These are phyloP conservation scores for Nettapus auritus DNA, from an alignment of 2,113 vertebrate species.

Conservation along the genomic window DNA sequence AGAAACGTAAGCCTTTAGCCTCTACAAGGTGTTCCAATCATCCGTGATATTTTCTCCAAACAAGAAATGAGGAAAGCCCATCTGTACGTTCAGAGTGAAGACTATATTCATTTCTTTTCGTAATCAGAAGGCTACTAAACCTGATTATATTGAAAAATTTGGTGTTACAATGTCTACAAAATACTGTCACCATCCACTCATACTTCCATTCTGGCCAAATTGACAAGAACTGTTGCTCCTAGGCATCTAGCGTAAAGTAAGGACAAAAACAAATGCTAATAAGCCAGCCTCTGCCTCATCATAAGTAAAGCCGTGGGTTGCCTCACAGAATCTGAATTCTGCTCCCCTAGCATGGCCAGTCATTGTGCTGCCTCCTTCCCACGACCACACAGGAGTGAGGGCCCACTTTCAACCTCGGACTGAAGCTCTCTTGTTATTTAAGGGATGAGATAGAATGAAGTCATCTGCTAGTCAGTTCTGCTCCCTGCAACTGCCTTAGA, in stretches of 20 bases:
- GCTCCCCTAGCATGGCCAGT: neutral
- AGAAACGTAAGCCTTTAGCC: neutral
- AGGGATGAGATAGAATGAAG: neutral
- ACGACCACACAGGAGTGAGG: neutral
- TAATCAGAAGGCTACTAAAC: neutral
- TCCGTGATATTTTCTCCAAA: neutral
- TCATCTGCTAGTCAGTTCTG: neutral
- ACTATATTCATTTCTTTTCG: neutral
- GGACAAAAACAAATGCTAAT: neutral
- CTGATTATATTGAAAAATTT: neutral
- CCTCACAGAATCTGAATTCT: neutral
- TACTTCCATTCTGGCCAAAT: neutral
- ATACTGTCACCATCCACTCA: neutral
- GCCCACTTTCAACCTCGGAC: neutral
- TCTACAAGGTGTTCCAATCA: neutral
- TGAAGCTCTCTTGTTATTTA: neutral
- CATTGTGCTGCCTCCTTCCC: neutral
- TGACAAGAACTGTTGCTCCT: neutral
- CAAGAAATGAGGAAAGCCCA: neutral
- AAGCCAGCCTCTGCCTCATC: neutral
- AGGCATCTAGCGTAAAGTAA: neutral
- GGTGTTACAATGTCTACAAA: no score
- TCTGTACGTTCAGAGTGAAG: neutral
- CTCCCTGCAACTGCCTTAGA: neutral
- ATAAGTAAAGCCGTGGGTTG: neutral